Base-by-base conservation (phyloP, 2,113 vertebrate species). In the Falcunculus frontatus region DNA sequence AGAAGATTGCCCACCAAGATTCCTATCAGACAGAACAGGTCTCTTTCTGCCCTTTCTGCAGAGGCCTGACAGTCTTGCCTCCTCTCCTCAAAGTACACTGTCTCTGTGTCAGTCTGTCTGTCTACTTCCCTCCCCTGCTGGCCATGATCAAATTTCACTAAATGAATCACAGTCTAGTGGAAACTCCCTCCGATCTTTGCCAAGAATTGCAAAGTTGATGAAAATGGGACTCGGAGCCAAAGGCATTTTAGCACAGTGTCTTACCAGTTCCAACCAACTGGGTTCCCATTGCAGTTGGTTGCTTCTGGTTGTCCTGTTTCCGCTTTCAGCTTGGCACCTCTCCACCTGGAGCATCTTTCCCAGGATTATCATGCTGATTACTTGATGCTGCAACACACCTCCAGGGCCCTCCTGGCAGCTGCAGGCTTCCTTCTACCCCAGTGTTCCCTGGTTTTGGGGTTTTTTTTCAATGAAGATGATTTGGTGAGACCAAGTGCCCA, bases 81-180 rank as follows among this genome's bases (percentile, higher is more conserved):
- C 27, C 27, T 95, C 39, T 21, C 22, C 88, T 92, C 62, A 81
- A 70, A 94, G 22, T 52, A 70, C 50, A 84, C 50, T 2, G 3
- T 93, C 62, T 95, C 49, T 62, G 69, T 88, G 90, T 93, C 94
- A 69, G 79, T 84, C 69, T 47, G 85, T 91, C 89, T 95, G 85
- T 78, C 94, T 96, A 13, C 79, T 95, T 96, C 87, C 65, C 87
- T 95, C 83, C 74, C 56, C 90, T 93, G 81, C 94, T 94, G 84
- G 96, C 93, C 96, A 94, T 3, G 92, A 96, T 97, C 96, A 95
- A 84, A 94, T 97, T 97, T 96, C 96, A 96, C 69, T 87, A 96
- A 96, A 96, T 97, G 94, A 97, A 96, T 97, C 96, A 97, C 84
- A 96, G 96, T 93, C 88, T 91, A 57, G 65, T 96, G 97, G 97